These are phyloP conservation scores for Champsocephalus esox DNA, from an alignment of 2,797 vertebrate genomes.

Conservation along the genomic window DNA sequence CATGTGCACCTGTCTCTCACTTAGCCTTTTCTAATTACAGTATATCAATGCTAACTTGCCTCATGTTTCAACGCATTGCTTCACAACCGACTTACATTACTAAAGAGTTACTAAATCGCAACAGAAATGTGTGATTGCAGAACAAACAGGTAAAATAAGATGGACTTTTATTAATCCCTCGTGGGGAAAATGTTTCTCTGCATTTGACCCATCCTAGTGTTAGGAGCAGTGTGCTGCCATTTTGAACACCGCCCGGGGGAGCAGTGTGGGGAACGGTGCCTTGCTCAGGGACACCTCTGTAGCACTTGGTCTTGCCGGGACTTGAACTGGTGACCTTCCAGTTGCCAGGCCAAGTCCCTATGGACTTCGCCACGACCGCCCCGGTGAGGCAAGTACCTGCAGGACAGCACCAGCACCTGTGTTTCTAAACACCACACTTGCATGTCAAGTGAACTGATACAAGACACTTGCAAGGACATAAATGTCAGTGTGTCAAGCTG, in stretches of 20 bases:
- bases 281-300: too few relatives aligned
- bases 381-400: not conserved
- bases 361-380: too few relatives aligned
- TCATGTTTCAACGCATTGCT: constrained; percentile 5
- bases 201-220: too few relatives aligned
- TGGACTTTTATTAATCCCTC: too few relatives aligned
- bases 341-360: too few relatives aligned
- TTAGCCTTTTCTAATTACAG: constrained; percentile 4
- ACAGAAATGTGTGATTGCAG: not conserved
- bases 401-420: not conserved
- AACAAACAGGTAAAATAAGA: not conserved
- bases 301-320: too few relatives aligned
- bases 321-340: too few relatives aligned
- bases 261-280: too few relatives aligned
- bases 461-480: not conserved
- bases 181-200: too few relatives aligned
- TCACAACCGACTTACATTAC: not conserved
- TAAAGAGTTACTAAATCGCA: constrained; percentile 1
- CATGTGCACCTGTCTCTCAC: constrained; percentile 8
- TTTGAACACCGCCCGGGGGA: too few relatives aligned
- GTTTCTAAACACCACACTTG: constrained; percentile 14
- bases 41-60: not conserved
- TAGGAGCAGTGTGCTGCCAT: too few relatives aligned
- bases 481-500: constrained; percentile 30
- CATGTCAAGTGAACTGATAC: constrained; percentile 27